Evolutionary conservation across 2,113 vertebrate species (phyloP).

Genomic region (Natator depressus): DNA sequence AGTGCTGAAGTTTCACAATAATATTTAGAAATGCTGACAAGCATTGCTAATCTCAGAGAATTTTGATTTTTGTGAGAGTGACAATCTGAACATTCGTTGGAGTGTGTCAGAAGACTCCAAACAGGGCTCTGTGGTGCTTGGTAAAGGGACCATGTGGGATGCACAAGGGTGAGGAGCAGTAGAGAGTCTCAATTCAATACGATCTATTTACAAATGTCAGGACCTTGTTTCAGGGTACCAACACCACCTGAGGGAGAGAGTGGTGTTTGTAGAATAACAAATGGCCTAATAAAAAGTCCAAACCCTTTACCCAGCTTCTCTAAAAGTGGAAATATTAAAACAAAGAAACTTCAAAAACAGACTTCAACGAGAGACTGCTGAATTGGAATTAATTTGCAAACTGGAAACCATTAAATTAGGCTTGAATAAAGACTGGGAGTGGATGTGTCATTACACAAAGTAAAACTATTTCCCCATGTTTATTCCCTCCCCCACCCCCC

Average conservation of each 20-base stretch:
- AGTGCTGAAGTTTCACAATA: not conserved
- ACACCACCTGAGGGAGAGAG: not conserved
- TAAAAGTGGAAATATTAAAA: not conserved
- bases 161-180: not conserved
- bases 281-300: not conserved
- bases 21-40: not conserved
- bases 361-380: too few relatives aligned
- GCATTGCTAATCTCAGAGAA: not conserved
- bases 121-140: not conserved
- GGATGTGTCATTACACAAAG: too few relatives aligned
- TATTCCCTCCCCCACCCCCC: too few relatives aligned
- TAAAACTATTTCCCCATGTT: too few relatives aligned
- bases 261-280: not conserved
- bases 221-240: not conserved
- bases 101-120: not conserved
- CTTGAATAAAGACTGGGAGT: too few relatives aligned
- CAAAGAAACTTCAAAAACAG: too few relatives aligned
- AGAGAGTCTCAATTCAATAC: not conserved
- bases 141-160: not conserved
- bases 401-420: too few relatives aligned
- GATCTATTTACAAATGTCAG: not conserved
- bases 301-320: not conserved
- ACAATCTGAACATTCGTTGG: not conserved
- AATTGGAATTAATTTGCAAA: too few relatives aligned
- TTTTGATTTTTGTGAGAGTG: not conserved